Conservation (phyloP, 2,888 invertebrate genomes). For the Harpalus rufipes region DNA sequence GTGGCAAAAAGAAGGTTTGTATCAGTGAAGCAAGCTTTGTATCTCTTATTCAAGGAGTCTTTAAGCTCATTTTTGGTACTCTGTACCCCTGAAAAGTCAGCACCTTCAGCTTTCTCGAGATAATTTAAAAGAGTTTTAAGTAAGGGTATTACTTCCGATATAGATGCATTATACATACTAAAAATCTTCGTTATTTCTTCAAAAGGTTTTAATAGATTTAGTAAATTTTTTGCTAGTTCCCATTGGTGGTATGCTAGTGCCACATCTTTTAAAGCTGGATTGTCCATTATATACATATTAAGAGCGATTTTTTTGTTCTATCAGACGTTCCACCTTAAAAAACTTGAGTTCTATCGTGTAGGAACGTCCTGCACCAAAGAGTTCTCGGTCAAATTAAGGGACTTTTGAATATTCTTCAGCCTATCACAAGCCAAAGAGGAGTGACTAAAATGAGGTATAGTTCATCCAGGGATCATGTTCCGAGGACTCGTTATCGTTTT, state of each 20-base stretch:
- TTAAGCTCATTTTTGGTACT: slow-evolving; percentile 19
- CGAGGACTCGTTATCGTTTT: too few species aligned
- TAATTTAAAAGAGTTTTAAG: slow-evolving; percentile 25
- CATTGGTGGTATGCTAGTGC: slow-evolving; percentile 19
- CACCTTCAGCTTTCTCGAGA: slow-evolving; percentile 20
- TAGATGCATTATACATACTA: slow-evolving; percentile 19
- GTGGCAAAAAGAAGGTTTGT: slow-evolving; percentile 9
- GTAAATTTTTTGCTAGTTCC: slow-evolving; percentile 7
- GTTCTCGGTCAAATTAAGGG: too few species aligned
- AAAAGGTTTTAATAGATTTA: slow-evolving; percentile 34
- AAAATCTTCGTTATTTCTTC: slow-evolving; percentile 27
- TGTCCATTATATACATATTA: background rate
- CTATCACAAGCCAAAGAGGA: too few species aligned
- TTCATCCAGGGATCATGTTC: too few species aligned
- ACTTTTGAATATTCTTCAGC: too few species aligned
- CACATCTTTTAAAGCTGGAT: slow-evolving; percentile 24
- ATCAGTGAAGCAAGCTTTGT: slow-evolving; percentile 10
- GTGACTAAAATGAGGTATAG: too few species aligned
- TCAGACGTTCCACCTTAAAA: too few species aligned
- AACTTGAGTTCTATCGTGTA: too few species aligned
- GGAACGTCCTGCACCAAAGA: too few species aligned
- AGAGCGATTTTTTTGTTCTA: too few species aligned
- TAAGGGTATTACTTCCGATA: slow-evolving; percentile 19
- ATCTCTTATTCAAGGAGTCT: slow-evolving; percentile 21
- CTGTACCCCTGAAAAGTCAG: slow-evolving; percentile 27